Percentiles rank a stretch among this genome's conserved stretches.
These are phyloP conservation scores for Mayetiola destructor DNA, from an alignment of 2,888 invertebrate genomes.

Conservation along the genomic window DNA sequence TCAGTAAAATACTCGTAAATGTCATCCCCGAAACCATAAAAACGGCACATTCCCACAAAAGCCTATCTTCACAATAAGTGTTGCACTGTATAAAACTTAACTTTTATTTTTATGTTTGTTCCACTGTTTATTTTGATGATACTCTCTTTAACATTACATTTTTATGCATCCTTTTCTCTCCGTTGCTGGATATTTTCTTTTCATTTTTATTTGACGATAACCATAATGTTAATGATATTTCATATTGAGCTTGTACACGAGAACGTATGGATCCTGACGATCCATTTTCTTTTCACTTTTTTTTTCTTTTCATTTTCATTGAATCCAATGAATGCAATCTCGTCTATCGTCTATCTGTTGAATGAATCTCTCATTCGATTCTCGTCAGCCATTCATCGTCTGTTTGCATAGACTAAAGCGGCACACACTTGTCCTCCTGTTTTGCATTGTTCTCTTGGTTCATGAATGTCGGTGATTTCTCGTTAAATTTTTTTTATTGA, in stretches of 20 bases:
- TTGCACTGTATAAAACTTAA: conserved; percentile 6
- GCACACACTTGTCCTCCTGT: no score
- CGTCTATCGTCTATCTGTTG: not conserved
- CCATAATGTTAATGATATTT: conserved; percentile 13
- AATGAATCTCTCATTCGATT: not conserved
- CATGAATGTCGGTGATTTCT: no score
- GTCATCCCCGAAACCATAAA: conserved; percentile 17
- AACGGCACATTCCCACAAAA: conserved; percentile 11
- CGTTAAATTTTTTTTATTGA: not conserved
- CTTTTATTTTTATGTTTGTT: conserved; percentile 12
- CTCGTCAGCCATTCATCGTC: not conserved
- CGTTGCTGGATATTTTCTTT: not conserved
- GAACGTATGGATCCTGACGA: conserved; percentile 3
- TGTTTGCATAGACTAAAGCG: not conserved
- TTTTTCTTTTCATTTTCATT: no score
- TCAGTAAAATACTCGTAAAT: conserved; percentile 33
- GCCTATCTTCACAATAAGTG: not conserved
- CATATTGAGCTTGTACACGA: conserved; percentile 1
- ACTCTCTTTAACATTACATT: not conserved
- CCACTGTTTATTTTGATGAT: conserved; percentile 7
- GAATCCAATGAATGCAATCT: conserved; percentile 10
- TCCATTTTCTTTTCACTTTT: not conserved
- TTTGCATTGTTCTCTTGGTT: no score
- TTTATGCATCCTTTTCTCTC: not conserved
- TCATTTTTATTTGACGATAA: conserved; percentile 10